Conservation (phyloP, 2,797 vertebrate species). For the Arnoldichthys spilopterus region DNA sequence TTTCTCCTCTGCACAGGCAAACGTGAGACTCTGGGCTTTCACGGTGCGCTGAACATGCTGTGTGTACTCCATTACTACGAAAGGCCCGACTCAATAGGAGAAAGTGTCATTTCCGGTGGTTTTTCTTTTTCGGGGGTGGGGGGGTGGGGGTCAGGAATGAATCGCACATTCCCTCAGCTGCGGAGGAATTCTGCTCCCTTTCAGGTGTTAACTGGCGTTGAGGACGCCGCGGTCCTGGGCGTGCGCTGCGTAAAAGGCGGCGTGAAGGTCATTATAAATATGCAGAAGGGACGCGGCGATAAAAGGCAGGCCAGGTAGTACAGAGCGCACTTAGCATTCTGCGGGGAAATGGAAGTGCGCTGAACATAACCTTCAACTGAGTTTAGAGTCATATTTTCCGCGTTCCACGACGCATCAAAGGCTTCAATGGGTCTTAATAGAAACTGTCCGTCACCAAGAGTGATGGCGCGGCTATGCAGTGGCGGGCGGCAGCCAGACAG, state of each 20-base stretch:
- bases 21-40: not conserved
- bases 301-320: conserved; percentile 5
- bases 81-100: not conserved
- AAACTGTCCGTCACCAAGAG: conserved; percentile 49
- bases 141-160: not conserved
- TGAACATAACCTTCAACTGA: conserved; percentile 44
- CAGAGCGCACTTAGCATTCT: conserved; percentile 38
- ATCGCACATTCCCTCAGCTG: not conserved
- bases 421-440: conserved; percentile 52
- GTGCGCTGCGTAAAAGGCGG: not conserved
- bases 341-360: conserved; percentile 19
- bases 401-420: conserved; percentile 44
- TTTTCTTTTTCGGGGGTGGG: too few species aligned
- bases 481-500: conserved; percentile 24
- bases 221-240: not conserved
- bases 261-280: conserved; percentile 37
- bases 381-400: conserved; percentile 45
- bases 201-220: not conserved
- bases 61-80: not conserved
- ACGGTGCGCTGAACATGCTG: not conserved
- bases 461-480: conserved; percentile 25
- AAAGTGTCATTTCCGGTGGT: too few species aligned
- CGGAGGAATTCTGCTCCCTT: not conserved
- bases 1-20: too few species aligned
- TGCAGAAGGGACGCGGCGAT: conserved; percentile 19